Evolutionary conservation across 1,140 invertebrate genomes (phyloP), one percentile per base, ranked within the genome.

Genomic region (Platyscapa corneri): DNA sequence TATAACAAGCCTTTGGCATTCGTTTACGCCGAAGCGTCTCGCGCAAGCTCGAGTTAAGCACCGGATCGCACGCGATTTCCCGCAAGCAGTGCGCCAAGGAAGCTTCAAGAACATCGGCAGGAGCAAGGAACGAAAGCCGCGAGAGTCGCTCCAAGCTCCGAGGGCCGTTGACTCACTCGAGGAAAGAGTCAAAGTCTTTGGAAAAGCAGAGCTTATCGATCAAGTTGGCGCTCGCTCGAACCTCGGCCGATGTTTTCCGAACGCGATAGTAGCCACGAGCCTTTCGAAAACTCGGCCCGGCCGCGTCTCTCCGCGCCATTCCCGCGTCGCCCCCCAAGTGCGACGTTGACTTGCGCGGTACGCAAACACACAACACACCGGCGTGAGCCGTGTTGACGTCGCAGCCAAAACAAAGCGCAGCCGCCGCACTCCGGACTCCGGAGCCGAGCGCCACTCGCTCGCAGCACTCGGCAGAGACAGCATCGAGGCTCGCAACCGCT

Each of bases 351-450:
- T 37, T 3, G 27, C 27, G 74, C 42, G 42, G 64, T 76, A 67
- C 65, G 49, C 32, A 12, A 10, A 53, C 49, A 67, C 65, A 46
- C n/a, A 12, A 2, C 8, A 6, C 76, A 49, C 76, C 64, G 80
- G 83, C 70, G 70, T 76, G 64, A 39, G 81, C 70, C 46, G 85
- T 64, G 42, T 39, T 77, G 39, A 42, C 76, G 76, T 53, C 80
- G 18, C 46, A 20, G 67, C 75, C 67, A 85, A 85, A 85, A 85
- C 84, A 85, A 85, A 85, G 84, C 84, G 32, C 34, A 64, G 77
- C 53, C 77, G 65, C n/a, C 53, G 77, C n/a, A n/a, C 56, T 18
- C 56, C 67, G 77, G 39, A 30, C 72, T 20, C 27, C 49, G 10
- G 56, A 27, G 20, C 18, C 32, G 10, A 82, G 18, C 53, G 84